These are phyloP conservation scores for Sebastolobus alascanus DNA, from an alignment of 2,797 vertebrate species.

Conservation along the genomic window DNA sequence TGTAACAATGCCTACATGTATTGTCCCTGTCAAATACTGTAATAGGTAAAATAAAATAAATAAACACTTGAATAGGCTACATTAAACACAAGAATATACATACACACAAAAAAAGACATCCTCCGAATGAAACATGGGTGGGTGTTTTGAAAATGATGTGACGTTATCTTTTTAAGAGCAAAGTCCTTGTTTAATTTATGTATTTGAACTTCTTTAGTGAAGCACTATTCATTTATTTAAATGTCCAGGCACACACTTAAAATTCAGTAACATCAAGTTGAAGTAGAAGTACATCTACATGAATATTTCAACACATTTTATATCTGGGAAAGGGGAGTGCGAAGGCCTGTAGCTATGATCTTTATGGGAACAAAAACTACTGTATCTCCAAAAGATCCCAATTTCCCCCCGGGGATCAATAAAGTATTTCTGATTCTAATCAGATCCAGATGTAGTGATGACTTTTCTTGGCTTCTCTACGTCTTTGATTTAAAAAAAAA, in stretches of 20 bases:
- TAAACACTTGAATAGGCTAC: neutral
- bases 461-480: neutral
- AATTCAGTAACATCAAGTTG: neutral
- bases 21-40: no score
- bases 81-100: neutral
- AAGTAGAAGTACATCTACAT: neutral
- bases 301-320: neutral
- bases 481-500: neutral
- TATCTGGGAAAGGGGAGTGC: neutral
- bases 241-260: conserved; percentile 1
- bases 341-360: neutral
- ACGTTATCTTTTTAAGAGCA: neutral
- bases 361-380: neutral
- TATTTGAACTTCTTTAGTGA: neutral
- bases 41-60: no score
- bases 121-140: neutral
- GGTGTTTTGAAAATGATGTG: neutral
- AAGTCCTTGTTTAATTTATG: neutral
- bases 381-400: neutral
- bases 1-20: no score
- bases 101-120: neutral
- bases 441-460: neutral
- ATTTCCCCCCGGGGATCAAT: no score
- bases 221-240: neutral
- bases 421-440: neutral